Base-by-base conservation (phyloP, 2,797 vertebrate species). In the Numenius phaeopus region DNA sequence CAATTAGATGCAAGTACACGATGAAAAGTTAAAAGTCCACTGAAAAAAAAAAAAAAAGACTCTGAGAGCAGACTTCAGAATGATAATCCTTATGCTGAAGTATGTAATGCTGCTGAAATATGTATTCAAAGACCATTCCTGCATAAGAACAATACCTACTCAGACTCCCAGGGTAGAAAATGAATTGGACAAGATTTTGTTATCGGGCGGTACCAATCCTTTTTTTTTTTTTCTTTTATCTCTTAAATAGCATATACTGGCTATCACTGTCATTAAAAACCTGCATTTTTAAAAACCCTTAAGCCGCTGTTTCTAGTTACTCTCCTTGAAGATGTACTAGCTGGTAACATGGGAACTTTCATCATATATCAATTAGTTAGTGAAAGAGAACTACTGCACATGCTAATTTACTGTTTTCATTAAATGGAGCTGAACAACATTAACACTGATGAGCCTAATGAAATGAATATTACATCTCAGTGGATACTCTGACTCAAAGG, bases 321-420 rank as follows among this genome's bases (percentile, higher is more conserved):
- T 88, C 14, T 89, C 72, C 92, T 97, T 90, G 79, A 95, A 94
- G 71, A 62, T 49, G 24, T 58, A 61, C n/a, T 84, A 66, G 49
- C 30, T 81, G 49, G 59, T 70, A 87, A 69, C 62, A 72, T 22
- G 18, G 89, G 72, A 93, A 87, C 86, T 94, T 95, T 89, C 76
- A 83, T 89, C 84, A 92, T 85, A 46, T 49, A 92, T 86, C 93
- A 96, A 87, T 96, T 90, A 96, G 71, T 70, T 79, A 86, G 65
- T 81, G 90, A 93, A 90, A 87, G 46, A 89, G 86, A 94, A 64
- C 47, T 87, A 67, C 80, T 69, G 82, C 76, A 89, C 50, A 32
- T 44, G 80, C 52, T 96, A 96, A 96, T 96, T 95, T 91, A 82
- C 81, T 82, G 58, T 88, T 97, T 96, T 96, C 75, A 91, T 96